These are phyloP conservation scores for Sussaba pulchella DNA, from an alignment of 2,888 invertebrate genomes.

Conservation along the genomic window DNA sequence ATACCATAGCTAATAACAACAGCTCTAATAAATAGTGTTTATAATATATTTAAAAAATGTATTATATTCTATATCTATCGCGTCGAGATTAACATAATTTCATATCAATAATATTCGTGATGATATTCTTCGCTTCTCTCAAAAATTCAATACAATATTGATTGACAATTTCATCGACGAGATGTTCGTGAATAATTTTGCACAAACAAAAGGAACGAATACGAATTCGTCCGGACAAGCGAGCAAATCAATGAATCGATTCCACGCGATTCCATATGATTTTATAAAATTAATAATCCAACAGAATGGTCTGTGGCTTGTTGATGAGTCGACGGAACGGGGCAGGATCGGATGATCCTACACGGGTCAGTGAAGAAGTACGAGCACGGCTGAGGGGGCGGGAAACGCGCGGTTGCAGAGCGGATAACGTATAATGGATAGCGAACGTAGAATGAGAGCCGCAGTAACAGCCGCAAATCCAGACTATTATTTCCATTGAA, in stretches of 20 bases:
- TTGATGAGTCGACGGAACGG: conserved; percentile 20
- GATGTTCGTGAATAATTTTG: conserved; percentile 16
- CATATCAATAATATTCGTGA: too few relatives aligned
- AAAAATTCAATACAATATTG: conserved; percentile 12
- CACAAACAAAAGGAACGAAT: conserved; percentile 14
- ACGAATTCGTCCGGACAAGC: not conserved
- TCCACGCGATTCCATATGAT: not conserved
- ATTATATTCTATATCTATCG: too few relatives aligned
- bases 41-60: too few relatives aligned
- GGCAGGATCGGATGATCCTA: conserved; percentile 12
- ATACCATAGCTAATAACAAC: too few relatives aligned
- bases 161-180: conserved; percentile 8
- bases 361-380: conserved; percentile 47
- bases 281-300: conserved; percentile 53
- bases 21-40: too few relatives aligned
- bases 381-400: not conserved
- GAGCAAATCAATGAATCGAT: conserved; percentile 32
- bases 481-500: conserved; percentile 66
- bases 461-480: conserved; percentile 59
- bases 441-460: conserved; percentile 53
- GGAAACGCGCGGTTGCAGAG: conserved; percentile 18
- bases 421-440: conserved; percentile 49
- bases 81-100: too few relatives aligned
- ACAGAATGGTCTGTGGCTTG: conserved; percentile 27
- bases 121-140: not conserved